Evolutionary conservation across 2,888 invertebrate genomes (phyloP), one percentile per base, ranked within the genome.

Genomic region (Clanis bilineata): DNA sequence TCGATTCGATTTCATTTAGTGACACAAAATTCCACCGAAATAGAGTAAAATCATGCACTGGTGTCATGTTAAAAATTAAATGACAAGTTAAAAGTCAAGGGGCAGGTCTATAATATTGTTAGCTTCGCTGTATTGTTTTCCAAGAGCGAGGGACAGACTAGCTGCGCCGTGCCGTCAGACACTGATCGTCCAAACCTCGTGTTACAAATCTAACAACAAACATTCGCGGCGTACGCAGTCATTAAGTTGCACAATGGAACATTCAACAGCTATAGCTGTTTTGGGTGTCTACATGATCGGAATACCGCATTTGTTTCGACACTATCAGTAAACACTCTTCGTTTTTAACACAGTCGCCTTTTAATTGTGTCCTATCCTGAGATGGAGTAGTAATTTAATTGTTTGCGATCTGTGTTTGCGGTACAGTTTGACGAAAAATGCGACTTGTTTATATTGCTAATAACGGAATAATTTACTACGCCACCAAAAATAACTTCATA

Each of bases 241-340:
- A 81, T 85, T 80, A 79, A 73, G 73, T 87, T 86, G 80, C 87
- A 88, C 87, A 88, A 88, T 86, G 78, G 85, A 72, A 74, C 82
- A 86, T 82, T 85, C 74, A 80, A 77, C 74, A 74, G 72, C 75
- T 74, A 74, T 76, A 70, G 69, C 73, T 79, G 80, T 80, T 85
- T 85, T 82, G 76, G 82, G 71, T 75, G 70, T 73, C 71, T 73
- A 81, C 82, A 80, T 80, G 81, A 74, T 68, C 69, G 65, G 86
- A 84, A 86, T 86, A 82, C 65, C 72, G 71, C 72, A 68, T 70
- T 69, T 45, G 69, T 83, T 82, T 79, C 77, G 71, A 75, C 76
- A 80, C 58, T 22, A 32, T 10, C 45, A 62, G 28, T 15, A 6
- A 45, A 45, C 18, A 51, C 32, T 57, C 58, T 43, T 51, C 45